Percentiles rank a stretch among this genome's conserved stretches.
Conservation (phyloP, 2,888 invertebrate genomes). For the Terebella lapidaria region DNA sequence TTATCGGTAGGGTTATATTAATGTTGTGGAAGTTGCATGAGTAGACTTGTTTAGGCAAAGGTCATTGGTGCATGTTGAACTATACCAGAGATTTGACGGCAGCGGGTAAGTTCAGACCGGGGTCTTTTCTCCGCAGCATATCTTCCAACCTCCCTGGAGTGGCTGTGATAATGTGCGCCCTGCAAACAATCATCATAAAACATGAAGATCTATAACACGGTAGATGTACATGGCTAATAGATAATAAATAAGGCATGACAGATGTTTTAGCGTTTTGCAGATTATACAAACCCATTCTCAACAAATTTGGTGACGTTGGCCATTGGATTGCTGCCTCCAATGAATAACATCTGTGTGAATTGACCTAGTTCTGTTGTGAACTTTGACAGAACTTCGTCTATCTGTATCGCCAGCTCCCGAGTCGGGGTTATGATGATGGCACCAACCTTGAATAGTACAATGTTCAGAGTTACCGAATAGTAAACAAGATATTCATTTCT, state of each 20-base stretch:
- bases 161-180: slow-evolving; percentile 78
- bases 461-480: no score
- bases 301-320: slow-evolving; percentile 60
- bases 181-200: slow-evolving; percentile 23
- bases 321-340: slow-evolving; percentile 80
- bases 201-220: no score
- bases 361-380: slow-evolving; percentile 42
- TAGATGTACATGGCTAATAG: no score
- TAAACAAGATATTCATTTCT: background rate
- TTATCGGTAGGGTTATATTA: no score
- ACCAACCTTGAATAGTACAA: slow-evolving; percentile 61
- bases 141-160: slow-evolving; percentile 93
- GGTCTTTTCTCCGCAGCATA: slow-evolving; percentile 55
- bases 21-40: no score
- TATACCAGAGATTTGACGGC: slow-evolving; percentile 66
- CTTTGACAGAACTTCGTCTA: slow-evolving; percentile 58
- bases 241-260: no score
- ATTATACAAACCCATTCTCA: background rate
- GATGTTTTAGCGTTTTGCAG: no score
- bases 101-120: slow-evolving; percentile 57
- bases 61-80: no score
- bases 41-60: no score
- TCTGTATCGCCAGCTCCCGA: slow-evolving; percentile 88
- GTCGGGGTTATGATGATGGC: slow-evolving; percentile 92
- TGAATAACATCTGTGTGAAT: slow-evolving; percentile 50